phyloP scores from a whole-genome alignment of 2,888 invertebrate genomes.

The Heteropelma amictum region DNA sequence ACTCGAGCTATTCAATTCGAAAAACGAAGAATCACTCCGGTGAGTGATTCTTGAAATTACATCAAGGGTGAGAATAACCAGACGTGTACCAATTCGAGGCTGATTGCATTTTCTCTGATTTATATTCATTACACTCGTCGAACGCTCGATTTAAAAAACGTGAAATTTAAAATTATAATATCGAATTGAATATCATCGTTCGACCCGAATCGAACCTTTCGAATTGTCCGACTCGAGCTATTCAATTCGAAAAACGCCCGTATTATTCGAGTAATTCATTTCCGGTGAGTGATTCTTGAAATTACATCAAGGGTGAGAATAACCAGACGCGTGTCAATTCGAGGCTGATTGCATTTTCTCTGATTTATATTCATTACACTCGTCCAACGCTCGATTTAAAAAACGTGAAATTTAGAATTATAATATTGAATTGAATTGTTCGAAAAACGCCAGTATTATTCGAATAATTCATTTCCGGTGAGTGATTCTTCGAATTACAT shows the following conservation, averaged over 20 bases:
- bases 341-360: background rate
- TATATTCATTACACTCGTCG: background rate
- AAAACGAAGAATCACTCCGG: no score
- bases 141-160: background rate
- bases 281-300: no score
- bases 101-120: background rate
- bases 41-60: no score
- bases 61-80: conserved; percentile 53
- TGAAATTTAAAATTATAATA: background rate
- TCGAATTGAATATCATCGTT: background rate
- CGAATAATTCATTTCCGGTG: no score
- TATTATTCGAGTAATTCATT: no score
- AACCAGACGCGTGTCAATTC: conserved; percentile 33
- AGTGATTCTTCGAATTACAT: no score
- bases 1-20: no score
- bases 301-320: no score
- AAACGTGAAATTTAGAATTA: background rate
- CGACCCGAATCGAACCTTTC: no score
- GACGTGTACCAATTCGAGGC: conserved; percentile 1
- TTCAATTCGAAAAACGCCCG: no score
- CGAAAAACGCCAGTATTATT: no score
- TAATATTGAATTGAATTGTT: background rate
- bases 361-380: background rate
- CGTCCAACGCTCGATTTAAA: background rate
- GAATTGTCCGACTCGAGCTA: no score